Base-by-base conservation (phyloP, 2,113 vertebrate species). In the Brachyistius frenatus region DNA sequence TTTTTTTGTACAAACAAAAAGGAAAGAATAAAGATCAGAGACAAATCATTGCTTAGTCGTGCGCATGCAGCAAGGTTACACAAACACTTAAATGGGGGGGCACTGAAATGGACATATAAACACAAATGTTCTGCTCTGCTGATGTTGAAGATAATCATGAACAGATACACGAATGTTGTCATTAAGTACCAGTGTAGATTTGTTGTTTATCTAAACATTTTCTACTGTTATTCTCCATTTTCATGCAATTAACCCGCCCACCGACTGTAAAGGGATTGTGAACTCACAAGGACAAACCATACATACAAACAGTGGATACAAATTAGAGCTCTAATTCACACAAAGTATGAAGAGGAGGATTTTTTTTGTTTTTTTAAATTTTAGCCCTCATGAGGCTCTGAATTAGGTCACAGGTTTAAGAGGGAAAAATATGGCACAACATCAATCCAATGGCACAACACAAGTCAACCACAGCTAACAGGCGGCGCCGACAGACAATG, bases 11-110 rank as follows among this genome's bases (percentile, higher is more conserved):
- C 46, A 90, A 76, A 78, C 64, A 83, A 79, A 47, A 85, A 76
- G 5, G 32, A 73, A 76, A 91, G 23, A 89, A 9, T 90, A 72
- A 87, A 84, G 82, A 93, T 90, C 84, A 93, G 88, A 80, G 81
- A 78, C 3, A 50, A 72, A 78, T 91, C 63, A 70, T 75, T 30
- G 9, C 39, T 66, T 76, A 39, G 70, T 37, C 76, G 35, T 33
- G 52, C 66, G 66, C 63, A 61, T 39, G 46, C 39, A 58, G 53
- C 58, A 80, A 80, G 84, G 78, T 73, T 63, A 80, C 36, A 47
- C 61, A 86, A 71, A 93, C 82, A 88, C 11, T 35, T 16, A 54
- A 82, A 35, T 44, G 32, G 4, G 6, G 15, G 50, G 54, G 49
- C 0, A 41, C 30, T 47, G 68, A 84, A 63, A 46, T 58, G 61